phyloP scores from a whole-genome alignment of 1,140 invertebrate genomes.

The Heliconius himera region DNA sequence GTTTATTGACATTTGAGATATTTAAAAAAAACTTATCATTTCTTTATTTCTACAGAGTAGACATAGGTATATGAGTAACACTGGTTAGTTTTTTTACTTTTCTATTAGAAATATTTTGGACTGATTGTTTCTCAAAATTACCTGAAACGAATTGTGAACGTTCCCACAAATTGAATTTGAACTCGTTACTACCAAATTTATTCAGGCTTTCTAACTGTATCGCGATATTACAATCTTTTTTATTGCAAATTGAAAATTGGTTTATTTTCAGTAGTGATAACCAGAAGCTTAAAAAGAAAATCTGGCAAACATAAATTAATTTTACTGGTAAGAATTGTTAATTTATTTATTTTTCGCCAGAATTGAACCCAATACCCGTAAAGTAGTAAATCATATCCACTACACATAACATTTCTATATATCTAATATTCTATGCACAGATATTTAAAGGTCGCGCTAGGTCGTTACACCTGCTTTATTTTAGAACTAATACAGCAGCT shows the following conservation, averaged over 20 bases:
- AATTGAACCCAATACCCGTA: background rate
- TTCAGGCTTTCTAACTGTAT: background rate
- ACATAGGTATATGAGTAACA: no score
- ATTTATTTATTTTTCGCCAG: background rate
- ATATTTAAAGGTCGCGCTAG: slow-evolving; percentile 21
- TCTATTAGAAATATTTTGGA: no score
- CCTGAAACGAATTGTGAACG: background rate
- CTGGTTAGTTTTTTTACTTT: no score
- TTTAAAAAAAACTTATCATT: background rate
- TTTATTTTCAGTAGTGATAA: background rate
- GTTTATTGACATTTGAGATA: background rate
- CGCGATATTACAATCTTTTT: background rate
- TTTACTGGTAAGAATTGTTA: background rate
- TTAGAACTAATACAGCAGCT: slow-evolving; percentile 15
- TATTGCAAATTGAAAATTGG: background rate
- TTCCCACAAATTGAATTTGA: background rate
- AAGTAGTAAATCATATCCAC: background rate
- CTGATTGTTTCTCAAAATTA: no score
- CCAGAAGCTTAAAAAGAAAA: background rate
- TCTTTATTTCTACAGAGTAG: no score
- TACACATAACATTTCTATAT: background rate
- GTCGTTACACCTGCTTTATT: slow-evolving; percentile 31
- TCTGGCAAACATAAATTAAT: background rate
- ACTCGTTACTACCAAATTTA: background rate
- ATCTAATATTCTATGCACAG: slow-evolving; percentile 5